Conservation (phyloP, 2,113 vertebrate genomes). For the Pelecanus crispus region DNA sequence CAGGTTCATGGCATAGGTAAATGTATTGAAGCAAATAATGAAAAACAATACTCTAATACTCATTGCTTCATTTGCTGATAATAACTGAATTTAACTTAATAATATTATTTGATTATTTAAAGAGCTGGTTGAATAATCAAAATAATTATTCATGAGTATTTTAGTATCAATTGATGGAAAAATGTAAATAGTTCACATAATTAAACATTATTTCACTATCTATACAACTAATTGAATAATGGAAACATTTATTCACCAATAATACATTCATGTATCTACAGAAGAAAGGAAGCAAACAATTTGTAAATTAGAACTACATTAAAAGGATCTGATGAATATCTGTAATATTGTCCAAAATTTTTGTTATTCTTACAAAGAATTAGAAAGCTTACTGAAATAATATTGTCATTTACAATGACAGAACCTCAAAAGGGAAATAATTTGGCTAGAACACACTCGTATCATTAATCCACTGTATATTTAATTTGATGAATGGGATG, state of each 20-base stretch:
- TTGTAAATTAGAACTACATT: slow-evolving; percentile 19
- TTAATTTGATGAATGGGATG: slow-evolving; percentile 42
- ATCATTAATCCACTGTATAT: slow-evolving; percentile 30
- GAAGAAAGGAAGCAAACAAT: slow-evolving; percentile 47
- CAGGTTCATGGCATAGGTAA: not conserved
- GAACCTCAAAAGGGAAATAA: slow-evolving; percentile 43
- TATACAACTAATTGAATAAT: slow-evolving; percentile 49
- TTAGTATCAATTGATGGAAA: slow-evolving; percentile 10
- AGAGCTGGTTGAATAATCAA: slow-evolving; percentile 11
- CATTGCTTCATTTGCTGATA: not conserved
- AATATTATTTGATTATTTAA: slow-evolving; percentile 2
- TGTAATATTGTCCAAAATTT: slow-evolving; percentile 31
- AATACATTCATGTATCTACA: not conserved
- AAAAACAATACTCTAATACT: not conserved
- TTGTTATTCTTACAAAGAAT: slow-evolving; percentile 31
- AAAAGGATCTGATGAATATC: slow-evolving; percentile 38
- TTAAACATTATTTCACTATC: slow-evolving; percentile 44
- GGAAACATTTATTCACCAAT: slow-evolving; percentile 35
- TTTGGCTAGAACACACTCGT: not conserved
- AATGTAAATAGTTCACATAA: slow-evolving; percentile 30
- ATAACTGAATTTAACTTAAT: not conserved
- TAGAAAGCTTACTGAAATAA: slow-evolving; percentile 32
- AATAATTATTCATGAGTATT: slow-evolving; percentile 27
- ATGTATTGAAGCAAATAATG: not conserved
- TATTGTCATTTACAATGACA: slow-evolving; percentile 29